These are phyloP conservation scores for Melanocharis versteri DNA, from an alignment of 2,113 vertebrate genomes.

Conservation along the genomic window DNA sequence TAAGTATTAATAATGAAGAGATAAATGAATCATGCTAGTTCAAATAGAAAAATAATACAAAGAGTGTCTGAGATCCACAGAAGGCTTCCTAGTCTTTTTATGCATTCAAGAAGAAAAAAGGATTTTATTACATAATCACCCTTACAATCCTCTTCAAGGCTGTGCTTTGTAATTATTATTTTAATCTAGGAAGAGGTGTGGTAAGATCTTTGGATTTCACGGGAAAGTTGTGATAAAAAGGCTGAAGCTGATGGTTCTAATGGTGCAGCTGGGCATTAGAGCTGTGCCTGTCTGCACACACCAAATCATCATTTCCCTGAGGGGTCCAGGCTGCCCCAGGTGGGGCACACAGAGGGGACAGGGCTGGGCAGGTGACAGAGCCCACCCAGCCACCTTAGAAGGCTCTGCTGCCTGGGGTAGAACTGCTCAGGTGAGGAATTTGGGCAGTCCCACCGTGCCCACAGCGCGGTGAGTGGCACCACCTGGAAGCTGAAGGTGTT, in stretches of 20 bases:
- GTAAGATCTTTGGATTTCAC: background rate
- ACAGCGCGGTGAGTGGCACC: background rate
- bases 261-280: background rate
- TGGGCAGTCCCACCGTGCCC: too few relatives aligned
- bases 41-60: background rate
- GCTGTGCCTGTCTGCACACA: background rate
- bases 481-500: background rate
- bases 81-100: background rate
- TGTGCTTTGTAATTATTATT: background rate
- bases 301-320: rapidly evolving
- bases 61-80: background rate
- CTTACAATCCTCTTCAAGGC: background rate
- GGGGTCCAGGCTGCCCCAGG: background rate
- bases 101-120: background rate
- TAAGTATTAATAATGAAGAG: background rate
- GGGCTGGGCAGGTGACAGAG: background rate
- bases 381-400: background rate
- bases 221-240: background rate
- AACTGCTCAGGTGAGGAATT: background rate
- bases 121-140: background rate
- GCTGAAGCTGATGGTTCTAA: background rate
- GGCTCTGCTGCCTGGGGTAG: background rate
- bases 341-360: background rate
- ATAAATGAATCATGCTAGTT: background rate
- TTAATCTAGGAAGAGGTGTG: background rate